Percentiles rank a stretch among this genome's conserved stretches.
Evolutionary conservation across 1,140 invertebrate genomes (phyloP).

Genomic region (Pollicipes pollicipes): DNA sequence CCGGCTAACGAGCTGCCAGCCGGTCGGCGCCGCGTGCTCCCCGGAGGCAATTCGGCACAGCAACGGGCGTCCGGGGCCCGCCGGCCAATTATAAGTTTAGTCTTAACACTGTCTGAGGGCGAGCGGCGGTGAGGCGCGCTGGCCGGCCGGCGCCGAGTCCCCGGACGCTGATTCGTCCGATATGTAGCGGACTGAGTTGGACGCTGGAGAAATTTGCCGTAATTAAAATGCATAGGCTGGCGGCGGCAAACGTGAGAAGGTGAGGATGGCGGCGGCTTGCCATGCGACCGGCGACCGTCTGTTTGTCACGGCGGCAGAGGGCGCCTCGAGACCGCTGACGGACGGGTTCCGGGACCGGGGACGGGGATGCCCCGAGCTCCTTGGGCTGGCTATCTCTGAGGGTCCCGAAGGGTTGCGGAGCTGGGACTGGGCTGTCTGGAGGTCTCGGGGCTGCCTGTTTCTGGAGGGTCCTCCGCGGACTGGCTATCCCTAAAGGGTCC

Average conservation of each 20-base stretch:
- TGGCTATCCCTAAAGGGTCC: too few species aligned
- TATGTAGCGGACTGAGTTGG: not conserved
- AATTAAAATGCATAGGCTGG: not conserved
- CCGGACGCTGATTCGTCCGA: not conserved
- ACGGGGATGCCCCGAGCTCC: too few species aligned
- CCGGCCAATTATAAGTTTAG: not conserved
- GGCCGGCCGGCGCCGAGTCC: not conserved
- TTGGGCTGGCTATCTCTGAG: too few species aligned
- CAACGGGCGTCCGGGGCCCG: not conserved
- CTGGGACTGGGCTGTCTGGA: too few species aligned
- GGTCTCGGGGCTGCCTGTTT: too few species aligned
- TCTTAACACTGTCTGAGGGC: not conserved
- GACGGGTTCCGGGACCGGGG: too few species aligned
- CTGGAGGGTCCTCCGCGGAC: too few species aligned
- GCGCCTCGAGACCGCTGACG: too few species aligned
- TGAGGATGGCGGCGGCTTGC: not conserved
- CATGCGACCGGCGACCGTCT: too few species aligned
- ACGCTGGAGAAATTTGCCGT: not conserved
- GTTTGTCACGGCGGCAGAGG: too few species aligned
- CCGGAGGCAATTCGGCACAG: not conserved
- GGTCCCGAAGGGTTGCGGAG: too few species aligned
- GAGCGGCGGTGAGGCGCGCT: too few species aligned
- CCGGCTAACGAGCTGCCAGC: not conserved
- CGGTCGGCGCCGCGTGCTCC: not conserved
- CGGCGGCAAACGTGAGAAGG: not conserved